Evolutionary conservation across 2,888 invertebrate species (phyloP), one percentile per base, ranked within the genome.

Genomic region (Phaonia tiefii): DNA sequence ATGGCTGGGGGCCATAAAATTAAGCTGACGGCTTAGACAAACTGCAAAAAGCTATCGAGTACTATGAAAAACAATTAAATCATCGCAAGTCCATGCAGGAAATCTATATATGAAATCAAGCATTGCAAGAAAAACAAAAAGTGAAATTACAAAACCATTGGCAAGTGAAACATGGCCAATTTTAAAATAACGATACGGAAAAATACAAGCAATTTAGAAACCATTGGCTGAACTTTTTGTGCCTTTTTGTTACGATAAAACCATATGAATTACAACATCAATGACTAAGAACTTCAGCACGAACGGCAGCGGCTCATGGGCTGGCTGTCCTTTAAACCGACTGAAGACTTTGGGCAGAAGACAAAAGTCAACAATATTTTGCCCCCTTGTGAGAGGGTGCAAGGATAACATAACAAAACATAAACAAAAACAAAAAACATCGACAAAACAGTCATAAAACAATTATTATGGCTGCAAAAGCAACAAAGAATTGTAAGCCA

Each of bases 61-160:
- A 51, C 17, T 22, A 51, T 8, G 31, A 44, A 51, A 54, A 54
- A 31, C 31, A 31, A 8, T 8, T 3, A 31, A 31, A 31, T 31
- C 31, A 31, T 31, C 8, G 31, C 31, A 31, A 65, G 65, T 49
- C 13, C 22, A 46, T 46, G 15, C 37, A 60, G 11, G 8, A 31
- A 54, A 39, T 13, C n/a, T n/a, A 58, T 42, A 44, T 7, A 60
- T 31, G 54, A 67, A 20, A 25, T 54, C 15, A 26, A 58, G 8
- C 1, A 17, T 37, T 39, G 5, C 15, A 11, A 7, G 42, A 8
- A 37, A 5, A n/a, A 73, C n/a, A 67, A 74, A 71, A 71, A 81
- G 74, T 80, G 70, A 77, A 77, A 80, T 78, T 81, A 67, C 77
- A 71, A 75, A 77, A 81, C 71, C 77, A 78, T 78, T 81, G 80